phyloP scores from a whole-genome alignment of 2,113 vertebrate species.

The Lepidiolamprologus cunningtoni region DNA sequence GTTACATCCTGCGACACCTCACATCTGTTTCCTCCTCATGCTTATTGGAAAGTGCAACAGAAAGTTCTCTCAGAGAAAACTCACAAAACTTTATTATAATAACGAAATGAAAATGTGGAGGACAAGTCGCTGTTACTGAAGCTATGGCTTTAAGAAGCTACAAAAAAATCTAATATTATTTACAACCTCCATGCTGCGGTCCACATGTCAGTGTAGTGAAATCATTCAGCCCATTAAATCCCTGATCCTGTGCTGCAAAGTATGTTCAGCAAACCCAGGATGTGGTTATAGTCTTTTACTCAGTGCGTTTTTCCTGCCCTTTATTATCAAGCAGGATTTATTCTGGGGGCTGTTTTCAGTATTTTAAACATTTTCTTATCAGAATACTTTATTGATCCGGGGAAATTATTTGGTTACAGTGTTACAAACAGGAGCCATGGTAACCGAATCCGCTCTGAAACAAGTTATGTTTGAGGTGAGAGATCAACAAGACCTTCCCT shows the following conservation, averaged over 20 bases:
- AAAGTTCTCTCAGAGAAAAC: neutral
- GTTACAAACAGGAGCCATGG: fast-evolving
- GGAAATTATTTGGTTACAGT: neutral
- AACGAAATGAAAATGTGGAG: neutral
- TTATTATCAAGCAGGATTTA: fast-evolving
- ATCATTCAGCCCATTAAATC: neutral
- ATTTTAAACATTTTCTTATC: neutral
- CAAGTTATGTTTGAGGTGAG: neutral
- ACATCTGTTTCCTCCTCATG: neutral
- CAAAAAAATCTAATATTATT: fast-evolving
- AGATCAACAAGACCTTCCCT: neutral
- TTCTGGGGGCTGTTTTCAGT: neutral
- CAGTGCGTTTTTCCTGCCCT: fast-evolving
- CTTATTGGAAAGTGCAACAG: neutral
- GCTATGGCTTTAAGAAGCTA: neutral
- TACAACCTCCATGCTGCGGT: neutral
- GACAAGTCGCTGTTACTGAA: fast-evolving
- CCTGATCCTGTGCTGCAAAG: neutral
- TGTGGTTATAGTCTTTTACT: fast-evolving
- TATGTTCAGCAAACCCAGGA: neutral
- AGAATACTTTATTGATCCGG: fast-evolving
- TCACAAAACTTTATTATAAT: neutral
- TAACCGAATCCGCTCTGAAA: neutral
- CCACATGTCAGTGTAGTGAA: neutral
- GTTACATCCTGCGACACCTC: neutral